phyloP scores from a whole-genome alignment of 2,797 vertebrate genomes.

The Hydrolagus colliei region DNA sequence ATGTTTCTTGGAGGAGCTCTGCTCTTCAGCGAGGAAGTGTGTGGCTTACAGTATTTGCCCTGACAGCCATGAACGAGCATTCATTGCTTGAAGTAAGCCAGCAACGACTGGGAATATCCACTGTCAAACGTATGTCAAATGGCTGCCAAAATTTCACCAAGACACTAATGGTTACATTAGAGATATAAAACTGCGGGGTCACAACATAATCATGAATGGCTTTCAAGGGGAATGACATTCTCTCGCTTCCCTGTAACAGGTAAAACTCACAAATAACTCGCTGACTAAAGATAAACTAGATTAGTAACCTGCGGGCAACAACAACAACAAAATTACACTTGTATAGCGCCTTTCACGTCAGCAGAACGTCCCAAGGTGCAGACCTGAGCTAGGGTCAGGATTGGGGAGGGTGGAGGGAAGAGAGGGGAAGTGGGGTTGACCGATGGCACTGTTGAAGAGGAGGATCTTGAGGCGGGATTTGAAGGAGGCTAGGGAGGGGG shows the following conservation, averaged over 20 bases:
- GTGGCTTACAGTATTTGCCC: constrained; percentile 7
- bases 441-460: too few relatives aligned
- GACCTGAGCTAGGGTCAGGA: too few relatives aligned
- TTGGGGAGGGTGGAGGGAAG: too few relatives aligned
- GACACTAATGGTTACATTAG: background rate
- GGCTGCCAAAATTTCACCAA: constrained; percentile 7
- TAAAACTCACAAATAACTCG: background rate
- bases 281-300: background rate
- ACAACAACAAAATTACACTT: too few relatives aligned
- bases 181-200: background rate
- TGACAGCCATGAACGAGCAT: background rate
- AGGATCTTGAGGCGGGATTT: too few relatives aligned
- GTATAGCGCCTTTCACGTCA: too few relatives aligned
- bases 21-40: constrained; percentile 11
- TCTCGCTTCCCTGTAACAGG: background rate
- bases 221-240: background rate
- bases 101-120: background rate
- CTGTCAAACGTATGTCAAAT: background rate
- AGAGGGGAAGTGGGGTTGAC: too few relatives aligned
- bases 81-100: background rate
- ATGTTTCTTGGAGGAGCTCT: background rate
- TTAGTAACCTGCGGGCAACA: background rate
- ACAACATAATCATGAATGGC: background rate
- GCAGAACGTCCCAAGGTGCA: too few relatives aligned
- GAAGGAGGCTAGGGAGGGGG: too few relatives aligned